Evolutionary conservation across 2,888 invertebrate genomes (phyloP).

Genomic region (Pyrgus malvae): DNA sequence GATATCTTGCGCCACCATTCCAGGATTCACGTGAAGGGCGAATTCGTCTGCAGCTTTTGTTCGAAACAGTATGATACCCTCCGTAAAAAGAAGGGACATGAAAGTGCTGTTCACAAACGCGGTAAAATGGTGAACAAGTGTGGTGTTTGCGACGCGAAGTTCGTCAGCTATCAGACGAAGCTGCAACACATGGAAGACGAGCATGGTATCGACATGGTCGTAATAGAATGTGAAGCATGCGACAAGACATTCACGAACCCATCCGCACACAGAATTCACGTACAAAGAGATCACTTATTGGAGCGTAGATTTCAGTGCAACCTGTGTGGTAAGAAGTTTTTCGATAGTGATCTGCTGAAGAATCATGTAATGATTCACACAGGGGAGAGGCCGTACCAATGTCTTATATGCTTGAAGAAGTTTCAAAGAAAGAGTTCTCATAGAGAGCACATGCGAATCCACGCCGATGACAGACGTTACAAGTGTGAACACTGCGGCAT

Average conservation of each 20-base stretch:
- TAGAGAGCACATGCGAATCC: constrained; percentile 34
- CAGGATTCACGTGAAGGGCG: constrained; percentile 36
- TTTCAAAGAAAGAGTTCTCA: constrained; percentile 27
- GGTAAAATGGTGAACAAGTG: neutral
- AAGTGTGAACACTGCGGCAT: constrained; percentile 34
- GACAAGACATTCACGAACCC: constrained; percentile 29
- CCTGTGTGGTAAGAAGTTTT: neutral
- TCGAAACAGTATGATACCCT: constrained; percentile 40
- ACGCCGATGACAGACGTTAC: constrained; percentile 28
- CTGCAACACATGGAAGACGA: neutral
- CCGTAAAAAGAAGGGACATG: constrained; percentile 41
- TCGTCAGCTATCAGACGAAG: neutral
- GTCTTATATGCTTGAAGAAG: constrained; percentile 46
- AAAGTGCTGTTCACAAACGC: constrained; percentile 31
- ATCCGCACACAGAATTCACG: constrained; percentile 18
- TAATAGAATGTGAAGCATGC: constrained; percentile 32
- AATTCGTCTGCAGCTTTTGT: constrained; percentile 43
- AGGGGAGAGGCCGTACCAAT: constrained; percentile 47
- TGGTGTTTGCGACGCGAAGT: neutral
- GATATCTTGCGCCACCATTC: constrained; percentile 35
- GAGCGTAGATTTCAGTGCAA: neutral
- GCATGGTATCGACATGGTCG: neutral
- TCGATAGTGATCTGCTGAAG: neutral
- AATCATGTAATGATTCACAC: constrained; percentile 46
- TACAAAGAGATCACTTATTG: constrained; percentile 22